Evolutionary conservation across 2,797 vertebrate genomes (phyloP).

Genomic region (Numenius phaeopus): DNA sequence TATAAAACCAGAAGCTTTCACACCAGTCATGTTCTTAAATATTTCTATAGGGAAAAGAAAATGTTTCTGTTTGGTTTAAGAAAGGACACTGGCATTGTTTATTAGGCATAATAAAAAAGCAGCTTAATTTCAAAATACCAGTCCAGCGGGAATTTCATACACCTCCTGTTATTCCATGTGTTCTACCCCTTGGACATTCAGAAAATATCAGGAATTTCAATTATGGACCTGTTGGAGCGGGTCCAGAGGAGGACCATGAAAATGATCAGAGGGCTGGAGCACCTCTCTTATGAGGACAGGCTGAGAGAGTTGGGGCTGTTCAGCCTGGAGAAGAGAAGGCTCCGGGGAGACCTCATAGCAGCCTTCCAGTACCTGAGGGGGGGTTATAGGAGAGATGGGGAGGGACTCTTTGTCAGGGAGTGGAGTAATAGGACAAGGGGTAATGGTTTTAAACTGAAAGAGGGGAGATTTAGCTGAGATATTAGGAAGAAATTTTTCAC

Average conservation of each 20-base stretch:
- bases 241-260: background rate
- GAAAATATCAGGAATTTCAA: background rate
- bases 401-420: background rate
- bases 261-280: background rate
- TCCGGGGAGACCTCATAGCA: background rate
- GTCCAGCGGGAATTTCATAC: background rate
- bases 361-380: background rate
- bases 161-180: background rate
- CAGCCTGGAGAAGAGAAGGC: background rate
- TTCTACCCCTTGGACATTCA: background rate
- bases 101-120: background rate
- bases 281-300: background rate
- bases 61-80: background rate
- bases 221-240: background rate
- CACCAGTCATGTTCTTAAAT: background rate
- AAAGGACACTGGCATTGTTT: background rate
- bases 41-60: background rate
- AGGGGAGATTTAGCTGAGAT: background rate
- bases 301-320: background rate
- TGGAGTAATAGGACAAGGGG: background rate
- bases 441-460: background rate
- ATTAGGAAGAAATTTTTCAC: background rate
- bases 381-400: background rate
- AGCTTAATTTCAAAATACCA: background rate
- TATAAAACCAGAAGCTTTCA: background rate